Conservation (phyloP, 2,113 vertebrate species). For the Daboia siamensis region DNA sequence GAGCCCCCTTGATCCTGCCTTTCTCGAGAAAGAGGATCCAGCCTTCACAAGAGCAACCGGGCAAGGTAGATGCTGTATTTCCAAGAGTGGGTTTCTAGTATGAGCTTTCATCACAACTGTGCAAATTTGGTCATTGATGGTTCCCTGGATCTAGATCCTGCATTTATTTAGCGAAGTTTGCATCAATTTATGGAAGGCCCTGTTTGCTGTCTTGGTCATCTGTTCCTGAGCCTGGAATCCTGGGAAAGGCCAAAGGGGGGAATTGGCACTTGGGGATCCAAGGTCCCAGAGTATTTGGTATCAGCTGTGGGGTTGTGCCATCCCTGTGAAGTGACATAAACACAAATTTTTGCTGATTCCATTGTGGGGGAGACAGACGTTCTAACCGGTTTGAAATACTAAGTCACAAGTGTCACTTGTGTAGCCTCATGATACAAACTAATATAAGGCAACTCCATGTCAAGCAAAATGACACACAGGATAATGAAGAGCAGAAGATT, state of each 20-base stretch:
- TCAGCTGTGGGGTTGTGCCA: constrained; percentile 48
- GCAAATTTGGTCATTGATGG: constrained; percentile 45
- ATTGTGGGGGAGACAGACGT: constrained; percentile 54
- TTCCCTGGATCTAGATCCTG: constrained; percentile 55
- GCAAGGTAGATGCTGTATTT: constrained; percentile 46
- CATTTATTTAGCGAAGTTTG: constrained; percentile 57
- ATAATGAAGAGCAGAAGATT: constrained; percentile 47
- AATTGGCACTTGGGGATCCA: constrained; percentile 64
- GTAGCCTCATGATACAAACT: constrained; percentile 14
- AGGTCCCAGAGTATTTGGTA: constrained; percentile 59
- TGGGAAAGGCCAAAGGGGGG: constrained; percentile 30
- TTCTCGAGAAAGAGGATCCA: not conserved
- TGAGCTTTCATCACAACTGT: constrained; percentile 40
- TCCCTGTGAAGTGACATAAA: constrained; percentile 66
- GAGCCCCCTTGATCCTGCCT: constrained; percentile 15
- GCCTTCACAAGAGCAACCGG: constrained; percentile 27
- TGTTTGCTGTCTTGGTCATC: constrained; percentile 59
- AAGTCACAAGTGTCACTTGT: constrained; percentile 18
- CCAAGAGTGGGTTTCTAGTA: constrained; percentile 32
- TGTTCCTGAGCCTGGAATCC: constrained; percentile 65
- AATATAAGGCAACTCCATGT: constrained; percentile 43
- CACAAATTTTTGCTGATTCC: constrained; percentile 58
- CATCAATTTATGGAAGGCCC: constrained; percentile 63
- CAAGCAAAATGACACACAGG: constrained; percentile 24
- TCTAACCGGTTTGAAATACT: constrained; percentile 36